A percentile compares a stretch with the other conserved stretches of the same genome.
phyloP scores from a whole-genome alignment of 2,888 invertebrate species.

The Cheilosia vulpina region DNA sequence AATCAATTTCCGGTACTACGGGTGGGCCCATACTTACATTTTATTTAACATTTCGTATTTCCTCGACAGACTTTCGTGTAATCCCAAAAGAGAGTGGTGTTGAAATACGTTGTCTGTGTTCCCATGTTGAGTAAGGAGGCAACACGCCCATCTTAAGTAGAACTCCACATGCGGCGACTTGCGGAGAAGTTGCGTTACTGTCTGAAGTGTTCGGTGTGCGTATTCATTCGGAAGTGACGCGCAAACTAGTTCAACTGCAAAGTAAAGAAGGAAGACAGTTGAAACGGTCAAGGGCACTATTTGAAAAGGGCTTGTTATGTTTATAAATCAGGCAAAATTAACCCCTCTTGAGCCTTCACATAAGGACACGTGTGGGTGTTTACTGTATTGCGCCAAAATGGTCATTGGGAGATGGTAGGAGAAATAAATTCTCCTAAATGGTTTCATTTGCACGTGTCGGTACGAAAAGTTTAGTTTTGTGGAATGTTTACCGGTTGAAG shows the following conservation, averaged over 20 bases:
- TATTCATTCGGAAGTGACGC: slow-evolving; percentile 89
- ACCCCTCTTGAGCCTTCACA: too few species aligned
- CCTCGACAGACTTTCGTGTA: slow-evolving; percentile 91
- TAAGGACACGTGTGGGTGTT: too few species aligned
- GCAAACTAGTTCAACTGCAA: slow-evolving; percentile 90
- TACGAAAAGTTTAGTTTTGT: too few species aligned
- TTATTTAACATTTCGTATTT: slow-evolving; percentile 92
- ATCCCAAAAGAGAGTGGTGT: slow-evolving; percentile 87
- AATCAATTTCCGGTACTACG: background rate
- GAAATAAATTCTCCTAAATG: too few species aligned
- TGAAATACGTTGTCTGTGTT: slow-evolving; percentile 85
- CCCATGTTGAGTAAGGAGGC: slow-evolving; percentile 88
- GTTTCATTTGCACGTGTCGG: background rate
- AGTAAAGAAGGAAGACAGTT: slow-evolving; percentile 17
- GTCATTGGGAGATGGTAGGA: too few species aligned
- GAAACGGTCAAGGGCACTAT: background rate
- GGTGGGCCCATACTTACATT: slow-evolving; percentile 87
- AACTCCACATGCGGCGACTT: slow-evolving; percentile 94
- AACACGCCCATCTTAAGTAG: slow-evolving; percentile 91
- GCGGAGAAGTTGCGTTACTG: slow-evolving; percentile 90
- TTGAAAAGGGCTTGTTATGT: background rate
- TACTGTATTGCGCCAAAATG: too few species aligned
- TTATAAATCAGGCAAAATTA: background rate
- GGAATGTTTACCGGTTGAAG: too few species aligned
- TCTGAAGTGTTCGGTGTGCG: slow-evolving; percentile 89